A percentile compares a stretch with the other conserved stretches of the same genome.
Evolutionary conservation across 2,888 invertebrate genomes (phyloP).

Genomic region (Tetheella fluctuosa): DNA sequence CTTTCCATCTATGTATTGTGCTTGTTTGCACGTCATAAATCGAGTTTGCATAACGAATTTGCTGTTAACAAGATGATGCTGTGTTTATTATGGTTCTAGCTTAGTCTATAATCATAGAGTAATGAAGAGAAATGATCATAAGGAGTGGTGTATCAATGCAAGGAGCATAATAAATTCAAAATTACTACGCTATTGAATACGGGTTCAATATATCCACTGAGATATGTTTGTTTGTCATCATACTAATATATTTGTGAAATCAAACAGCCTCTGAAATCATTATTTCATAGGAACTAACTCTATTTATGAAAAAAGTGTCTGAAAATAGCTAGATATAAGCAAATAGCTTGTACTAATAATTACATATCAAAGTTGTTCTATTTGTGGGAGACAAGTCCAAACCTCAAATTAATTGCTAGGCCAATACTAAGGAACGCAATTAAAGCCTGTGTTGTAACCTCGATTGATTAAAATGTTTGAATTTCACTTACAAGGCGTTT

Average conservation of each 20-base stretch:
- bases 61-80: not conserved
- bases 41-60: constrained; percentile 6
- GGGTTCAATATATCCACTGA: too few relatives aligned
- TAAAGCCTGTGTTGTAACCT: constrained; percentile 33
- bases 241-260: too few relatives aligned
- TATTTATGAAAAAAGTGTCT: not conserved
- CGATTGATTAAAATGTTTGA: constrained; percentile 43
- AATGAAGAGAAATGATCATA: not conserved
- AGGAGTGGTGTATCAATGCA: not conserved
- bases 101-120: not conserved
- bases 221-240: too few relatives aligned
- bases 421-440: constrained; percentile 25
- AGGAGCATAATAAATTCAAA: not conserved
- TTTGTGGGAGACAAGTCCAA: not conserved
- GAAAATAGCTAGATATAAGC: not conserved
- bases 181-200: too few relatives aligned
- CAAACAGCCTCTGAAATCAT: too few relatives aligned
- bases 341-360: not conserved
- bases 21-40: constrained; percentile 8
- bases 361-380: not conserved
- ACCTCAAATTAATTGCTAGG: constrained; percentile 7
- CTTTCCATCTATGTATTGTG: not conserved
- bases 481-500: constrained; percentile 41
- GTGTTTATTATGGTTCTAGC: not conserved
- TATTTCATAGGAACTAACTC: too few relatives aligned